Evolutionary conservation across 2,888 invertebrate species (phyloP), one percentile per base, ranked within the genome.

Genomic region (Cerastoderma edule): DNA sequence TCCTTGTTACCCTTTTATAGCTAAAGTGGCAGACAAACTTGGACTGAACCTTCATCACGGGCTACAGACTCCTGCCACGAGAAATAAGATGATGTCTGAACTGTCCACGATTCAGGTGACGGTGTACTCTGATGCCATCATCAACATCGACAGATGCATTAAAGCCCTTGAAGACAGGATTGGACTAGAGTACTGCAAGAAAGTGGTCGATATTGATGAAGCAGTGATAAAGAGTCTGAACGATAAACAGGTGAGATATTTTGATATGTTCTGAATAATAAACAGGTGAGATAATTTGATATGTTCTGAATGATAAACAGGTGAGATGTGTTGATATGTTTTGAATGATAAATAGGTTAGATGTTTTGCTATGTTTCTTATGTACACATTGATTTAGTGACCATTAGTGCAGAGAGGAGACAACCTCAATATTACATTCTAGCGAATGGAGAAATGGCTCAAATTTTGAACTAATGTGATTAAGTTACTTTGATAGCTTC

Each of bases 131-230:
- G 81, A 81, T 46, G 67, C 78, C 8, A 75, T 73, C 32, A 67
- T 73, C 54, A 81, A 81, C 72, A 78, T 81, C 30, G 78, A 81
- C 32, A 57, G 71, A 22, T 79, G 79, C 65, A 72, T 72, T 32
- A 72, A 69, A 50, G 33, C 72, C 5, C 54, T 82, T 3, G 79
- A 77, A 44, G 75, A 77, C 57, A 73, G 56, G 32, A 66, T 79
- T 30, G 78, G 72, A 6, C 67, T 75, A 48, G 78, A 73, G 30
- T 80, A 78, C 54, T 71, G 67, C 13, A 80, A 63, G 54, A 73
- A 73, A 48, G 32, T 53, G 8, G 50, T 75, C 10, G 69, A 68
- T n/a, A 48, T 69, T 13, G 75, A 67, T 30, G 67, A 27, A n/a
- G 74, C 73, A 10, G 50, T 69, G 13, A 53, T 73, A 24, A 74